Base-by-base conservation (phyloP, 2,797 vertebrate genomes). In the Nothura maculosa region DNA sequence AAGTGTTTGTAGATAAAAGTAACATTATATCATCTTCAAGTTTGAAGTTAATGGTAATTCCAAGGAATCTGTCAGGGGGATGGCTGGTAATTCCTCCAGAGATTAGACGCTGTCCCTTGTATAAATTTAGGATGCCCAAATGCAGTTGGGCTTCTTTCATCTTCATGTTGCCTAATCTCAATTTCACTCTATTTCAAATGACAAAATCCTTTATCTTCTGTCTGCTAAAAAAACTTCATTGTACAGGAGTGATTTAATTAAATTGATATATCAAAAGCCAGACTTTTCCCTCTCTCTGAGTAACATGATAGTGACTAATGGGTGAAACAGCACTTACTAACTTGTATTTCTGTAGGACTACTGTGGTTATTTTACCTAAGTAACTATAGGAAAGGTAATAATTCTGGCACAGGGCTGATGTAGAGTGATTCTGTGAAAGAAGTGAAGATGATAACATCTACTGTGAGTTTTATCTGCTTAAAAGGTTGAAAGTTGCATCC, bases 401-500 rank as follows among this genome's bases (percentile, higher is more conserved):
- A 55, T 17, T 18, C 4, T 48, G 5, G 60, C 55, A 2, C 1
- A 16, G 15, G 25, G 80, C 3, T 11, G 38, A 20, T 10, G 10
- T 3, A 55, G 8, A 8, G 55, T 47, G 32, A 77, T 42, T 79
- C 12, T 78, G 40, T 83, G 58, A 62, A 83, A 72, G 21, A 28
- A 73, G 82, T 7, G 25, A 69, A 70, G 34, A 7, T 14, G 32
- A 21, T 32, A 21, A 5, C 1, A 34, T 77, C 81, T 76, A 52
- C 19, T 0, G 0, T 47, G 64, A 3, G 11, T 74, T 86, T 74
- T 69, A 42, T 55, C 15, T 12, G 12, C 17, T 45, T 73, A 40
- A 72, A 40, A 90, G 47, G 34, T 47, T 84, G 38, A 78, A 48
- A 0, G 0, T 40, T 3, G 1, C n/a, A 22, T 45, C 8, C 30